A percentile compares a stretch with the other conserved stretches of the same genome.
These are phyloP conservation scores for Bergia sp. DNA, from an alignment of 92 coral and sea anemone genomes.

Conservation along the genomic window DNA sequence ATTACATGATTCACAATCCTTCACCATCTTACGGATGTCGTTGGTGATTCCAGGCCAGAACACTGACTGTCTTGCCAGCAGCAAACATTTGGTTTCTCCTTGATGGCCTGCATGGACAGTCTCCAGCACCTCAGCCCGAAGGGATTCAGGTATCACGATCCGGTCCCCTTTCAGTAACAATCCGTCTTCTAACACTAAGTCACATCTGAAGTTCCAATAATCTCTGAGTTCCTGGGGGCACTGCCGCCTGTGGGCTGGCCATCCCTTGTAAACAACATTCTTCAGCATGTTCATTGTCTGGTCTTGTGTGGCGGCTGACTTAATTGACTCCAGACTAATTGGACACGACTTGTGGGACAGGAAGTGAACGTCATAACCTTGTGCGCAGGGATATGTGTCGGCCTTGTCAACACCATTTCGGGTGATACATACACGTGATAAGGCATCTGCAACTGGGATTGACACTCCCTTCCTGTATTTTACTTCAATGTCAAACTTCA, in stretches of 20 bases:
- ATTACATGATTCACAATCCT: too few species aligned
- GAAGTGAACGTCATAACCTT: slow-evolving; percentile 27
- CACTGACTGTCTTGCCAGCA: too few species aligned
- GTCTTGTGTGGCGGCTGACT: slow-evolving; percentile 17
- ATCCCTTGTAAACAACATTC: slow-evolving; percentile 26
- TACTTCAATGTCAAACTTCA: slow-evolving; percentile 60
- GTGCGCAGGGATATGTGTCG: neutral
- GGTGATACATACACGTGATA: slow-evolving; percentile 48
- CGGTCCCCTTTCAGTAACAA: slow-evolving; percentile 1
- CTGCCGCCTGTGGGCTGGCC: slow-evolving; percentile 23
- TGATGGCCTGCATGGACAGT: too few species aligned
- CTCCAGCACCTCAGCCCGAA: too few species aligned
- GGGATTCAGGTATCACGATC: neutral
- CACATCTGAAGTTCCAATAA: too few species aligned
- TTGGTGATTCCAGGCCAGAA: too few species aligned
- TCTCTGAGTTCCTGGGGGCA: slow-evolving; percentile 17
- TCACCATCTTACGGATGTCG: too few species aligned
- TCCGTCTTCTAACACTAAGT: slow-evolving; percentile 5
- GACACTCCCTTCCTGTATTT: slow-evolving; percentile 62
- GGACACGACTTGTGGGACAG: slow-evolving; percentile 4
- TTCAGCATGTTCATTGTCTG: slow-evolving; percentile 30
- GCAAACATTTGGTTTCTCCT: too few species aligned
- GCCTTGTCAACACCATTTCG: neutral
- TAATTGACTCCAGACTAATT: slow-evolving; percentile 33
- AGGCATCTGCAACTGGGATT: slow-evolving; percentile 73